Base-by-base conservation (phyloP, 2,888 invertebrate species). In the Drosophila neotestacea region DNA sequence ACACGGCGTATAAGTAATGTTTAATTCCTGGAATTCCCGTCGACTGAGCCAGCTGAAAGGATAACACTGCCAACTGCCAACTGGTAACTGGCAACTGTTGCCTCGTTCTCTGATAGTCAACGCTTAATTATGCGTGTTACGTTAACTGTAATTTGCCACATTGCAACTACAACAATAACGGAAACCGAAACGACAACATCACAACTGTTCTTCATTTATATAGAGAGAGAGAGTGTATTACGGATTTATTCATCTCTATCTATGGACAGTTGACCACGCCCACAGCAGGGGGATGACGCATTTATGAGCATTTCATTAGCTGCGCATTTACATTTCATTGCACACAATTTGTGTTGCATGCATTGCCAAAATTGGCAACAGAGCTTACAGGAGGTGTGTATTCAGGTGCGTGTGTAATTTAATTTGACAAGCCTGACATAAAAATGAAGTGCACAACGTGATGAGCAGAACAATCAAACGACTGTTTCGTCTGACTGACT, bases 361-460 rank as follows among this genome's bases (percentile, higher is more conserved):
- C 32, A 30, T 59, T 52, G 44, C 46, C 70, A 32, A 64, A 65
- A 64, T 58, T 58, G 38, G 61, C 13, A 58, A 27, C 32, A 38
- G 22, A 22, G 22, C 22, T 22, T 3, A 22, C 13, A 7, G 2
- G 13, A 6, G 46, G 16, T 54, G 50, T 32, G 46, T 39, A 11
- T 34, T 36, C 28, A 42, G 4, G 27, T 47, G 42, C 66, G 83
- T 75, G 70, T 70, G 63, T 85, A 85, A 88, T 88, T 84, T 84
- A 84, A 84, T 84, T 88, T 78, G 86, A 88, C 75, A 80, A 71
- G 70, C 86, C 83, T 85, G 86, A 64, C 71, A 83, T 80, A 78
- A 85, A 87, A 88, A 68, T 73, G 67, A 81, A 85, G 76, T 86
- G 81, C 81, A 71, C 79, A 85, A 85, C 84, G 84, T 85, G 84